phyloP scores from a whole-genome alignment of 2,888 invertebrate genomes.

The Lithophane semibrunnea region DNA sequence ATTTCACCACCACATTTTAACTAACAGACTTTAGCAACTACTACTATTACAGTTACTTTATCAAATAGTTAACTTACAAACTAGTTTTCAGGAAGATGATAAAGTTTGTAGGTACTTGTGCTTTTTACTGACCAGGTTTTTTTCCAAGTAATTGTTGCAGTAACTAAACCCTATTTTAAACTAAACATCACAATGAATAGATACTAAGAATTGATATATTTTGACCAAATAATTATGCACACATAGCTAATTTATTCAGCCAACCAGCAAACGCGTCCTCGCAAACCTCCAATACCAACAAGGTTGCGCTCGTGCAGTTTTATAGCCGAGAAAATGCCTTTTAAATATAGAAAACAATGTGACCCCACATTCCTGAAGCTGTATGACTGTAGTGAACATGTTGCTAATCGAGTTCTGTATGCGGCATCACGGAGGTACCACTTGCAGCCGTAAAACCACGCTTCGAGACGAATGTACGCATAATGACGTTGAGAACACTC shows the following conservation, averaged over 20 bases:
- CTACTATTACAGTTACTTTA: background rate
- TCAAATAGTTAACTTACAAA: background rate
- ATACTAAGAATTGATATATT: background rate
- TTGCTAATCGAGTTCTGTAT: conserved; percentile 85
- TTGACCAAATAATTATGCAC: background rate
- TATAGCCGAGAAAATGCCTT: conserved; percentile 72
- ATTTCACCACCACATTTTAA: conserved; percentile 9
- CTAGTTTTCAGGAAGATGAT: background rate
- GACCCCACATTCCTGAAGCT: conserved; percentile 77
- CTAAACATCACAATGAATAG: background rate
- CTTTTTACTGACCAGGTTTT: background rate
- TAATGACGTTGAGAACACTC: conserved; percentile 54
- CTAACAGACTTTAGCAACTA: background rate
- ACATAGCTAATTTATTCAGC: conserved; percentile 31
- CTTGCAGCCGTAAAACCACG: conserved; percentile 76
- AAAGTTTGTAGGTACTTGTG: background rate
- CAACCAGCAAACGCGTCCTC: conserved; percentile 38
- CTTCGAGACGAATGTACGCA: conserved; percentile 59
- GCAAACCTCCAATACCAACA: conserved; percentile 61
- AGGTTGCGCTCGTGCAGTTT: conserved; percentile 65
- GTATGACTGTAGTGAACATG: conserved; percentile 78
- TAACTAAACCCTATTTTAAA: conserved; percentile 5
- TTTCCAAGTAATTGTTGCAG: background rate
- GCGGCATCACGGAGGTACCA: conserved; percentile 81
- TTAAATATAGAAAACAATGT: conserved; percentile 79